These are phyloP conservation scores for Chiropotes sagulatus DNA, from an alignment of 2,797 vertebrate genomes.

Conservation along the genomic window DNA sequence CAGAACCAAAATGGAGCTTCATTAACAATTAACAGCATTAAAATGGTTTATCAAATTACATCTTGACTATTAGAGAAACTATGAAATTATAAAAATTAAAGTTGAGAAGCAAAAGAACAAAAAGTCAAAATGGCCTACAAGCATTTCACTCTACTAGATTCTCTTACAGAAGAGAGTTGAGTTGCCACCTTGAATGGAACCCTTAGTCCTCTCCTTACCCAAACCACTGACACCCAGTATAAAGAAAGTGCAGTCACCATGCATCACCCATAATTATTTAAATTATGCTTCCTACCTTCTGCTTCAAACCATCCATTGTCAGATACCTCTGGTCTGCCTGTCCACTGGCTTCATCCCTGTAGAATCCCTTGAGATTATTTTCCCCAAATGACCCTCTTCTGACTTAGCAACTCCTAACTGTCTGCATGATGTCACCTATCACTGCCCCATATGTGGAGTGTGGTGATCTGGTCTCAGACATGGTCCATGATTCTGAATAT, in stretches of 20 bases:
- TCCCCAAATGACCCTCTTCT: neutral
- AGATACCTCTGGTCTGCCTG: neutral
- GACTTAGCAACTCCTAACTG: neutral
- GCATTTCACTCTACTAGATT: neutral
- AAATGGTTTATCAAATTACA: neutral
- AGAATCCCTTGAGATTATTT: neutral
- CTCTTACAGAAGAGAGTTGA: neutral
- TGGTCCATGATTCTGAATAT: neutral
- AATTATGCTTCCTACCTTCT: neutral
- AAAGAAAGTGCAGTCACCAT: neutral
- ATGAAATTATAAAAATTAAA: constrained; percentile 10
- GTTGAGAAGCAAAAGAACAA: constrained; percentile 4
- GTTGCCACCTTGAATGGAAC: neutral
- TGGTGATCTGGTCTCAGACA: neutral
- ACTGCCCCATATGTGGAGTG: neutral
- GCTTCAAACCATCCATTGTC: neutral
- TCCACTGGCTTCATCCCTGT: neutral
- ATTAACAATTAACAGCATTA: neutral
- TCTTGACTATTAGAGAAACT: constrained; percentile 16
- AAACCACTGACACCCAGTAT: neutral
- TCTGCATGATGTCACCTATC: neutral
- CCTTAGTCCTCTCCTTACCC: neutral
- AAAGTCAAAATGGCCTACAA: neutral
- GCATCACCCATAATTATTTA: neutral
- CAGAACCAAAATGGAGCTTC: constrained; percentile 20